Evolutionary conservation across 2,797 vertebrate species (phyloP).

Genomic region (Parauchenoglanis ngamensis): DNA sequence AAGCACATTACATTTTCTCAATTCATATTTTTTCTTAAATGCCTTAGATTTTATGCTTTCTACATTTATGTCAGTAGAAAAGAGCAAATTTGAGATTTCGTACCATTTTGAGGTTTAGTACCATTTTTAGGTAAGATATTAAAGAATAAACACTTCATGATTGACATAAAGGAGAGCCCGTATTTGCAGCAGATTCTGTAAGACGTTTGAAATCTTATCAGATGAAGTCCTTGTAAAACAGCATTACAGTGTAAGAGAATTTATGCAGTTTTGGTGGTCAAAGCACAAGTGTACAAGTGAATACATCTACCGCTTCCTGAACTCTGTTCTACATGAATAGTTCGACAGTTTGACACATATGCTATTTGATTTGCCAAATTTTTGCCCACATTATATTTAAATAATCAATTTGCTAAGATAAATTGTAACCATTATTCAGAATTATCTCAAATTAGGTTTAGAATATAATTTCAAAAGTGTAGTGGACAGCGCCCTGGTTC

Average conservation of each 20-base stretch:
- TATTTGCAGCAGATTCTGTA: neutral
- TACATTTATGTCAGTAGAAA: neutral
- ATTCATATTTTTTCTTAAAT: neutral
- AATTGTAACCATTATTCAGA: neutral
- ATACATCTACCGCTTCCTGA: neutral
- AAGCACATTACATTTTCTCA: neutral
- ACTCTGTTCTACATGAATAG: neutral
- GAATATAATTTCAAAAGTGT: slow-evolving; percentile 1
- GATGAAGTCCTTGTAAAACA: neutral
- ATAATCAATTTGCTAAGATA: too few species aligned
- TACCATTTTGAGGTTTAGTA: neutral
- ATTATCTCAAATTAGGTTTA: neutral
- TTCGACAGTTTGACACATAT: neutral
- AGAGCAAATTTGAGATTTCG: neutral
- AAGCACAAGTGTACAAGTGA: neutral
- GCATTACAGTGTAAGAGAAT: neutral
- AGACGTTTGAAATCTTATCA: neutral
- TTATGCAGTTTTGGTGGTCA: neutral
- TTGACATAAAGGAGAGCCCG: neutral
- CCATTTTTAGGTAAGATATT: neutral
- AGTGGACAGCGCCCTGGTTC: slow-evolving; percentile 52
- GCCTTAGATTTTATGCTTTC: neutral
- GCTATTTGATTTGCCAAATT: slow-evolving; percentile 8
- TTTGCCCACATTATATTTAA: neutral
- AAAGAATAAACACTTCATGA: neutral